A percentile compares a stretch with the other conserved stretches of the same genome.
Conservation (phyloP, 2,797 vertebrate genomes). For the Phrynocephalus forsythii region DNA sequence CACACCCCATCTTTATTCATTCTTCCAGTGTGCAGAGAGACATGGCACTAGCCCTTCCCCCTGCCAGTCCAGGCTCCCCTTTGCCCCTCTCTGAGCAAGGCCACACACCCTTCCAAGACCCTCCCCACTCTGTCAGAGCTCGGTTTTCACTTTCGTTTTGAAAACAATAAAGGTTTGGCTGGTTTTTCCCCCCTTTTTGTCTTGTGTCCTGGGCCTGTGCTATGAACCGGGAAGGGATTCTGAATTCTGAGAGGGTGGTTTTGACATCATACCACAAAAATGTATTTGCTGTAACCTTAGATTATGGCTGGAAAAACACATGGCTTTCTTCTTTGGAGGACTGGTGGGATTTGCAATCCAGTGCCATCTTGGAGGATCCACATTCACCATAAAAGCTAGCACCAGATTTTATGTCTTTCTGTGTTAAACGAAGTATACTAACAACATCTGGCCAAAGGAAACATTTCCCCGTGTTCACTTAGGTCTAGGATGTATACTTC, state of each 20-base stretch:
- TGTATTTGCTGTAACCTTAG: neutral
- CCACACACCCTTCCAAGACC: neutral
- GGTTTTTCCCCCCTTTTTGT: constrained; percentile 29
- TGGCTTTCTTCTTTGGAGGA: neutral
- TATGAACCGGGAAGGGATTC: neutral
- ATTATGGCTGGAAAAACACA: neutral
- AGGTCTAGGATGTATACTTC: neutral
- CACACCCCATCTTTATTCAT: neutral
- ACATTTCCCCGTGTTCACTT: neutral
- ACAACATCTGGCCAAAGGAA: neutral
- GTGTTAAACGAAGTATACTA: neutral
- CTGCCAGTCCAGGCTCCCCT: neutral
- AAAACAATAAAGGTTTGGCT: constrained; percentile 44
- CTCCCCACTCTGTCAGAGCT: constrained; percentile 18
- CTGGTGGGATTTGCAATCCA: neutral
- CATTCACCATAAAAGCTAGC: neutral
- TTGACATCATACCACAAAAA: neutral
- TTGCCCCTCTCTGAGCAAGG: neutral
- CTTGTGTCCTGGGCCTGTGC: constrained; percentile 21
- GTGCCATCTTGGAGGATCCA: neutral
- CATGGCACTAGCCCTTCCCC: constrained; percentile 1
- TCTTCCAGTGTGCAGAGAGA: constrained; percentile 7
- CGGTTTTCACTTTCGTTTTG: constrained; percentile 28
- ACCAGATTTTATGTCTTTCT: neutral
- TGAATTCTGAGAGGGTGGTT: neutral